phyloP scores from a whole-genome alignment of 1,140 invertebrate genomes.

The Ceratoteleas bidentatus region DNA sequence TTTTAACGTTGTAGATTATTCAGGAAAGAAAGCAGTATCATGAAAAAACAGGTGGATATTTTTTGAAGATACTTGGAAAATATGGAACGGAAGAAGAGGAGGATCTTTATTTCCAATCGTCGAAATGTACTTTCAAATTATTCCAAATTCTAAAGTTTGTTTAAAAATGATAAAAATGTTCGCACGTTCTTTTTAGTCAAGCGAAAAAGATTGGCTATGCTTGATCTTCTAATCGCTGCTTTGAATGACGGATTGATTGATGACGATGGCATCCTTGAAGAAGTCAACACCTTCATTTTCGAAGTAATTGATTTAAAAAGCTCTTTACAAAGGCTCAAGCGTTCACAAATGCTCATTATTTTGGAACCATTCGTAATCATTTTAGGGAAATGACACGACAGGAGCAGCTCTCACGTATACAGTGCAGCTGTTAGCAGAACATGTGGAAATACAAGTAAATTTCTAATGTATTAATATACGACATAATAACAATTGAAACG shows the following conservation, averaged over 20 bases:
- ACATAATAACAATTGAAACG: no score
- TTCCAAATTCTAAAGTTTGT: no score
- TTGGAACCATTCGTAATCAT: not conserved
- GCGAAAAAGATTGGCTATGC: conserved; percentile 85
- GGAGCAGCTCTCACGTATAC: not conserved
- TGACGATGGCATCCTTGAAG: conserved; percentile 83
- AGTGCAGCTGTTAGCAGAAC: not conserved
- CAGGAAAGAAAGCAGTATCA: no score
- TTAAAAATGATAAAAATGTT: no score
- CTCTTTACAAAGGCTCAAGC: not conserved
- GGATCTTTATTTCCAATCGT: not conserved
- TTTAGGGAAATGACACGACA: conserved; percentile 4
- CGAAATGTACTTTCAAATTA: not conserved
- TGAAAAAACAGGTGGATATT: not conserved
- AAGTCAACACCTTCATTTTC: conserved; percentile 1
- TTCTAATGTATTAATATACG: no score
- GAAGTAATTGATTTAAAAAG: conserved; percentile 1
- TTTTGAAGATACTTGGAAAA: not conserved
- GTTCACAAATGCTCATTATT: not conserved
- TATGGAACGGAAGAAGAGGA: not conserved
- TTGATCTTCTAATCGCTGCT: conserved; percentile 88
- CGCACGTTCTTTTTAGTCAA: not conserved
- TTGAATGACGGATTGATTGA: conserved; percentile 81
- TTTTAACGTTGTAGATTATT: no score
- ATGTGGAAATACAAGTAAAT: not conserved